Base-by-base conservation (phyloP, 2,888 invertebrate species). In the Poecilobothrus nobilitatus region DNA sequence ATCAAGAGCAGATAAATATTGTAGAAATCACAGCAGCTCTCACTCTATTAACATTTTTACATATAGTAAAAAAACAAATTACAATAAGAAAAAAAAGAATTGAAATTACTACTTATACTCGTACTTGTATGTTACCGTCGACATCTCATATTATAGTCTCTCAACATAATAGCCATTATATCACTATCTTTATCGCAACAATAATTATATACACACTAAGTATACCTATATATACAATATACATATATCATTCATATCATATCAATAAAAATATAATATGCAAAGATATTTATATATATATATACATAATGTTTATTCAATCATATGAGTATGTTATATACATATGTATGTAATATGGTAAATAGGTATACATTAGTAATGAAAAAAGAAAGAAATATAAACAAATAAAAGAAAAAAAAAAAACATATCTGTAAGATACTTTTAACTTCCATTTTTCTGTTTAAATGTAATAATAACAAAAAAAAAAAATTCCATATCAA, bases 1-100 rank as follows among this genome's bases (percentile, higher is more conserved):
- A 53, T 53, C 53, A 53, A 53, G 53, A 53, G 53, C 53, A 53
- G 53, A 53, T 53, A 53, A 53, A 53, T 53, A 53, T 53, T 53
- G 53, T 53, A 53, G 53, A 53, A 53, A 53, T 53, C 53, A 53
- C 53, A n/a, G 53, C 53, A 53, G 53, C 53, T 53, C 53, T 53
- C 53, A 53, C 53, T 53, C 53, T 53, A 53, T 53, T 53, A 53
- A 53, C 53, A 53, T 53, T 53, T 10, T 8, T 53, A 53, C 18
- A 18, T 53, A 53, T 53, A 53, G 18, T 53, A 53, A 53, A 18
- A 53, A 53, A 53, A 53, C 53, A 53, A 53, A 53, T 15, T 18
- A 53, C 7, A 53, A 41, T 41, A 53, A 44, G 44, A 9, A 18
- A 53, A 53, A n/a, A 53, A 18, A n/a, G 15, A 53, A 53, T 37